Evolutionary conservation across 2,888 invertebrate species (phyloP).

Genomic region (Notodonta dromedarius): DNA sequence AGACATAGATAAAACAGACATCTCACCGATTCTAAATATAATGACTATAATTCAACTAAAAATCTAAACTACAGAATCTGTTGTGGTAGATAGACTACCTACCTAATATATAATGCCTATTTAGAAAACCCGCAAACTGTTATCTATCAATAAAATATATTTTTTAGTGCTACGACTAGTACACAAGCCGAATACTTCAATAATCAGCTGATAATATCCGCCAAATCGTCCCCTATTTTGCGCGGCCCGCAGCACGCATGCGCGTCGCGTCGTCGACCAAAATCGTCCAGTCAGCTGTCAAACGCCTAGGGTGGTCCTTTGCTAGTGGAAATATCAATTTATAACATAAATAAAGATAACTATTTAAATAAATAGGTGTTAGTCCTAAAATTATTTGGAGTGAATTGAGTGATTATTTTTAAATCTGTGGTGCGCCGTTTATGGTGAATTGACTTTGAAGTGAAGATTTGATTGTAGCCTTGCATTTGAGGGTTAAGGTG

Average conservation of each 20-base stretch:
- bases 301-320: slow-evolving; percentile 24
- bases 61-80: too few species aligned
- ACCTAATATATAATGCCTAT: neutral
- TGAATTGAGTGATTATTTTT: neutral
- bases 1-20: too few species aligned
- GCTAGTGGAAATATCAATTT: slow-evolving; percentile 40
- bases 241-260: slow-evolving; percentile 53
- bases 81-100: too few species aligned
- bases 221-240: slow-evolving; percentile 31
- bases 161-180: neutral
- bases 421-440: neutral
- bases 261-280: slow-evolving; percentile 47
- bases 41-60: too few species aligned
- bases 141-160: too few species aligned
- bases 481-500: slow-evolving; percentile 3
- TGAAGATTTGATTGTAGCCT: neutral
- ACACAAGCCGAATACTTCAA: neutral
- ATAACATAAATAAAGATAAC: slow-evolving; percentile 3
- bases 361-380: neutral
- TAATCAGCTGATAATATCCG: slow-evolving; percentile 38
- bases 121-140: neutral
- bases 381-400: neutral
- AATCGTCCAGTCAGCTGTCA: slow-evolving; percentile 68
- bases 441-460: neutral
- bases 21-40: too few species aligned